A percentile compares a stretch with the other conserved stretches of the same genome.
These are phyloP conservation scores for Pristionchus japonicus DNA, from an alignment of 2,888 invertebrate species.

Conservation along the genomic window DNA sequence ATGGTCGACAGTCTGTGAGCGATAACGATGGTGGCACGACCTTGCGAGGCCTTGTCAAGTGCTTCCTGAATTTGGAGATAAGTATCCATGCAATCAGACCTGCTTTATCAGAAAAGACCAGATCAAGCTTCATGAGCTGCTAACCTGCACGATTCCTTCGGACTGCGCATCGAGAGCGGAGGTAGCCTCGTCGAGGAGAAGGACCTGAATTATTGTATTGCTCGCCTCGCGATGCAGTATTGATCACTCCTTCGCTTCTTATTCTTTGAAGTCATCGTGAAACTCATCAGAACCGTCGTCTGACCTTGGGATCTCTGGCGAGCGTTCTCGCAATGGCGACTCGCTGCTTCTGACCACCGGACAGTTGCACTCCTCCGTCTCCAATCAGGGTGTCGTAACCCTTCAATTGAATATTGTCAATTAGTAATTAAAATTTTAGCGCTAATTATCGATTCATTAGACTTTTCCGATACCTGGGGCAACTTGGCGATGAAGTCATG, in stretches of 20 bases:
- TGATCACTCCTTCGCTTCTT: not conserved
- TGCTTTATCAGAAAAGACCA: not conserved
- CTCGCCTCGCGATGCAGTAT: not conserved
- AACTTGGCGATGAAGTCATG: slow-evolving; percentile 69
- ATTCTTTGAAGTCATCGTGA: not conserved
- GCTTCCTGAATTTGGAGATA: slow-evolving; percentile 51
- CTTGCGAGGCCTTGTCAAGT: slow-evolving; percentile 64
- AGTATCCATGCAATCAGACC: slow-evolving; percentile 2
- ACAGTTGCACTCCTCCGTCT: slow-evolving; percentile 71
- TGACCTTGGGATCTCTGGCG: slow-evolving; percentile 57
- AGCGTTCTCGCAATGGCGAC: slow-evolving; percentile 68
- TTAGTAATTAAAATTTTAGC: no score
- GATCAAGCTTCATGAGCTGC: not conserved
- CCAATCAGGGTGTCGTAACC: slow-evolving; percentile 71
- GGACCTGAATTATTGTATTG: slow-evolving; percentile 73
- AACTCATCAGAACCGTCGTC: not conserved
- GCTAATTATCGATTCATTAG: not conserved
- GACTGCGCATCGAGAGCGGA: slow-evolving; percentile 83
- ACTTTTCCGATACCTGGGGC: slow-evolving; percentile 51
- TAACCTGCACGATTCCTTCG: slow-evolving; percentile 85
- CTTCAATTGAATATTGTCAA: no score
- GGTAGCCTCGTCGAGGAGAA: slow-evolving; percentile 81
- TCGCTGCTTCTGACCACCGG: slow-evolving; percentile 71
- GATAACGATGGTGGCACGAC: slow-evolving; percentile 68
- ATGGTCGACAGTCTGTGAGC: slow-evolving; percentile 72